Evolutionary conservation across 2,113 vertebrate species (phyloP).

Genomic region (Heptranchias perlo): DNA sequence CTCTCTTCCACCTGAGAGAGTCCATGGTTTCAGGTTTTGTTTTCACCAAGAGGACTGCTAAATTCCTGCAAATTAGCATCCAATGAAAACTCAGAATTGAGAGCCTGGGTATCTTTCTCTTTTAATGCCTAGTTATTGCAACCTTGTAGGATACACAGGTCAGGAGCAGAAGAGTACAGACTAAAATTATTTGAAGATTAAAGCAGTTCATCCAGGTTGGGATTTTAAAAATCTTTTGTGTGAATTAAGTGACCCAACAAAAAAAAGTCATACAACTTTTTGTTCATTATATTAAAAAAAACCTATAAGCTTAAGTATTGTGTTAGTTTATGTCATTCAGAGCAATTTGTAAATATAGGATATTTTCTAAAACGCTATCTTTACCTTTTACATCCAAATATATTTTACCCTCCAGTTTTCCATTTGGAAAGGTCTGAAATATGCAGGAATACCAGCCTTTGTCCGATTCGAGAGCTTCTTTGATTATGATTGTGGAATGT

Average conservation of each 20-base stretch:
- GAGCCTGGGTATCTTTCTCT: background rate
- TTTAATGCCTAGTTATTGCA: background rate
- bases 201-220: background rate
- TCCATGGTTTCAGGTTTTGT: background rate
- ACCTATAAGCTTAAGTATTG: too few species aligned
- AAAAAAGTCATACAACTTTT: background rate
- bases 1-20: background rate
- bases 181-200: background rate
- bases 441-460: background rate
- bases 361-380: background rate
- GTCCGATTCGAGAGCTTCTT: background rate
- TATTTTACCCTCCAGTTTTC: background rate
- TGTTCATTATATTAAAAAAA: background rate
- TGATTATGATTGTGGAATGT: background rate
- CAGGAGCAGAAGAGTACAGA: background rate
- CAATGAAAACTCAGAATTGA: background rate
- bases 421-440: conserved; percentile 21
- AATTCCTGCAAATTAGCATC: background rate
- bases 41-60: background rate
- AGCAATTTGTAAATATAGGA: background rate
- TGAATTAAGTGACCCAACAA: background rate
- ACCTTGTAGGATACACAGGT: background rate
- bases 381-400: conserved; percentile 31
- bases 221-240: background rate
- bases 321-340: background rate